phyloP scores from a whole-genome alignment of 2,888 invertebrate species.

The Allolobophora icterica region DNA sequence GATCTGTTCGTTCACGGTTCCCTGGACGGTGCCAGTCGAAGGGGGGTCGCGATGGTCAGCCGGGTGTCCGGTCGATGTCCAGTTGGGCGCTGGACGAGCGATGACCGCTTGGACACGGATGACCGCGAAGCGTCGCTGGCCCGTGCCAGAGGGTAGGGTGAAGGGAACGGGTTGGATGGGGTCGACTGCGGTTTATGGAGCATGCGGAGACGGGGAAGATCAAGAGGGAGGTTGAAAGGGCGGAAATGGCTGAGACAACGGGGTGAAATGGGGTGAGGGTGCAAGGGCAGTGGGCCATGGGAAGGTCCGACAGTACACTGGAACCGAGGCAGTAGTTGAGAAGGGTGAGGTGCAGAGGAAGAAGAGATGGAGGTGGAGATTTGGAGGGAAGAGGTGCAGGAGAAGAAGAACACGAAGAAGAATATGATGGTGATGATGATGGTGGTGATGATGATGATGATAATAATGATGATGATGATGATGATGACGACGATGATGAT shows the following conservation, averaged over 20 bases:
- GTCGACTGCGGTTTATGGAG: background rate
- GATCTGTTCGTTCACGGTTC: slow-evolving; percentile 9
- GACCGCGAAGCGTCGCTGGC: background rate
- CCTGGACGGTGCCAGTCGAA: background rate
- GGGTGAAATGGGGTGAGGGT: background rate
- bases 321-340: background rate
- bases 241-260: background rate
- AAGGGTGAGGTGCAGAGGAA: background rate
- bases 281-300: background rate
- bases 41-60: background rate
- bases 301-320: background rate
- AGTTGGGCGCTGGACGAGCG: background rate
- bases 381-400: background rate
- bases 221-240: slow-evolving; percentile 17
- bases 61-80: slow-evolving; percentile 15
- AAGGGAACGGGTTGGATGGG: background rate
- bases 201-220: background rate
- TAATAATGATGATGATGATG: background rate
- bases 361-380: background rate
- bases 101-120: slow-evolving; percentile 19
- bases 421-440: no score
- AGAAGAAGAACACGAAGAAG: no score
- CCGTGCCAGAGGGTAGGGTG: background rate
- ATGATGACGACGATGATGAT: background rate
- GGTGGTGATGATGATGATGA: background rate